Conservation (phyloP, 2,888 invertebrate species). For the Orthosia cruda region DNA sequence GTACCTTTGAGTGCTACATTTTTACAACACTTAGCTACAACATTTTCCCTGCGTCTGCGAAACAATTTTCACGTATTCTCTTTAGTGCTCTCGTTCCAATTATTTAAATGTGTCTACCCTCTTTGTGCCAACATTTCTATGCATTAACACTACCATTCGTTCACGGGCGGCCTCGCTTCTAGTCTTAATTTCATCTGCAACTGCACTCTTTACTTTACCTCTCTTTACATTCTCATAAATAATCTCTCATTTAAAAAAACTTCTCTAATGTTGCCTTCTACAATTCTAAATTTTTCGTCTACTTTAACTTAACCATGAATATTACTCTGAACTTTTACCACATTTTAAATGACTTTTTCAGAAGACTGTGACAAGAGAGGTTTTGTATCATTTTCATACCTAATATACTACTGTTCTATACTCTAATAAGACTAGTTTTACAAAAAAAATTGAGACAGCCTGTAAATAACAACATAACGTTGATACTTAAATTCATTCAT, state of each 20-base stretch:
- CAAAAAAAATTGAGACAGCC: not conserved
- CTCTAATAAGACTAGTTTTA: constrained; percentile 7
- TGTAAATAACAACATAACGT: not conserved
- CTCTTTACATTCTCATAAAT: constrained; percentile 7
- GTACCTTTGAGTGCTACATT: not conserved
- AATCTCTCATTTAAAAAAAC: not conserved
- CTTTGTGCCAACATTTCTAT: constrained; percentile 45
- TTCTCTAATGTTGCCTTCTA: too few relatives aligned
- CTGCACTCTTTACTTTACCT: constrained; percentile 30
- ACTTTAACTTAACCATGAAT: not conserved
- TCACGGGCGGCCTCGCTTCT: constrained; percentile 7
- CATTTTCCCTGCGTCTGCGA: not conserved
- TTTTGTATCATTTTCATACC: not conserved
- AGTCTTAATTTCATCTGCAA: constrained; percentile 27
- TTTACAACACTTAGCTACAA: not conserved
- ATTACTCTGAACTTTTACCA: not conserved
- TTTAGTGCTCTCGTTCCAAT: constrained; percentile 44
- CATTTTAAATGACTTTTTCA: not conserved
- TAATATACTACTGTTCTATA: too few relatives aligned
- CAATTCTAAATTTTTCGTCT: not conserved
- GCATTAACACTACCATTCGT: constrained; percentile 43
- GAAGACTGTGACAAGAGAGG: not conserved
- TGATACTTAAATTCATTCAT: not conserved
- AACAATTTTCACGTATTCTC: constrained; percentile 29
- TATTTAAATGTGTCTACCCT: constrained; percentile 40